These are phyloP conservation scores for Lithodes maja DNA, from an alignment of 2,888 invertebrate species.

Conservation along the genomic window DNA sequence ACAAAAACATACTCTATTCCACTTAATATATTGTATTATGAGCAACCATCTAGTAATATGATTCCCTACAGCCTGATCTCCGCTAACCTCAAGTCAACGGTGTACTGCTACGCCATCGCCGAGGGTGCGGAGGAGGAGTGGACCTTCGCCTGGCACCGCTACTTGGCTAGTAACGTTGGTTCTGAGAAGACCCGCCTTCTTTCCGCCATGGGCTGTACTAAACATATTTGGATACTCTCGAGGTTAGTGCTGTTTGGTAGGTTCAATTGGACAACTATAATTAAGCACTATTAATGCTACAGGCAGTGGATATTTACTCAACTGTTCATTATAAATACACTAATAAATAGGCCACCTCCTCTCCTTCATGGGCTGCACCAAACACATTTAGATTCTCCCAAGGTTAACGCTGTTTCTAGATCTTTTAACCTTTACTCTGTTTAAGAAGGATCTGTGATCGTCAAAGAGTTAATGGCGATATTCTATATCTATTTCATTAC, in stretches of 20 bases:
- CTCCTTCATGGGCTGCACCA: conserved; percentile 82
- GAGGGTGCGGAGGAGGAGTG: conserved; percentile 83
- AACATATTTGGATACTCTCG: conserved; percentile 79
- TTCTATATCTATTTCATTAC: too few species aligned
- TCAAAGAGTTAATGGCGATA: too few species aligned
- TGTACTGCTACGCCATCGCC: conserved; percentile 85
- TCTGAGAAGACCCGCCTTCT: conserved; percentile 82
- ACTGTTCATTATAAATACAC: too few species aligned
- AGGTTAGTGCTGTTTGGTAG: conserved; percentile 17
- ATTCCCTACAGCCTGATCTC: conserved; percentile 77
- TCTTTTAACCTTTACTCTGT: too few species aligned
- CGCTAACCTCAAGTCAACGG: conserved; percentile 81
- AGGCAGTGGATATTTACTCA: too few species aligned
- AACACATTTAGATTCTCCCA: conserved; percentile 79
- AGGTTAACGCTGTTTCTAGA: background rate
- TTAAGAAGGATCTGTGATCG: too few species aligned
- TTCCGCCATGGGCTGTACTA: conserved; percentile 82
- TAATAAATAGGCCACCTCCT: conserved; percentile 76
- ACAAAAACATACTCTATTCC: too few species aligned
- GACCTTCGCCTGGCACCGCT: conserved; percentile 84
- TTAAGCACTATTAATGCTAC: too few species aligned
- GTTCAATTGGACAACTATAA: background rate
- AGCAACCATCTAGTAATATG: too few species aligned
- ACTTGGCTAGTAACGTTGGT: conserved; percentile 81
- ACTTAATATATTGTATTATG: too few species aligned